Evolutionary conservation across 2,113 vertebrate genomes (phyloP).

Genomic region (Mixornis gularis): DNA sequence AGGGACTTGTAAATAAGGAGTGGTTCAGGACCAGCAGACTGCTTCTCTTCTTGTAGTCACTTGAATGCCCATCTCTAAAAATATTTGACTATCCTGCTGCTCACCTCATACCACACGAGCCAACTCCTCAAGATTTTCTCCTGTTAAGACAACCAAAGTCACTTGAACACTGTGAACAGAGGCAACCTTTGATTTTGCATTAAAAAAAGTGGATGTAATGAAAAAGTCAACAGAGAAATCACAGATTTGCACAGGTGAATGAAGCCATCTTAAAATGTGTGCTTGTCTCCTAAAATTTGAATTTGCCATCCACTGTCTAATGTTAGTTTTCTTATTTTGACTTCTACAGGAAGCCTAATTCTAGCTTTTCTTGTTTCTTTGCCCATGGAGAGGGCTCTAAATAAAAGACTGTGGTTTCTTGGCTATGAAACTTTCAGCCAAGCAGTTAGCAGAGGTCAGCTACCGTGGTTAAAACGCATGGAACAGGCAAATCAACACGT

Average conservation of each 20-base stretch:
- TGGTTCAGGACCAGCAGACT: not conserved
- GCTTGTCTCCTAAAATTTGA: not conserved
- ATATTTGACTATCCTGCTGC: not conserved
- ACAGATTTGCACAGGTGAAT: not conserved
- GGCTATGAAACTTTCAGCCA: not conserved
- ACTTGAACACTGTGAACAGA: not conserved
- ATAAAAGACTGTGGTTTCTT: not conserved
- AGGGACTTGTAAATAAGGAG: not conserved
- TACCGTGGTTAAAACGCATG: not conserved
- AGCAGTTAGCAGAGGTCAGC: not conserved
- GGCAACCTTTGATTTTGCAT: not conserved
- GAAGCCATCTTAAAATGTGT: not conserved
- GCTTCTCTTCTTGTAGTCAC: not conserved
- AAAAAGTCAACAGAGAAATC: not conserved
- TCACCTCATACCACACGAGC: not conserved
- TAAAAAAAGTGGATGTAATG: not conserved
- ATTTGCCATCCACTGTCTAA: not conserved
- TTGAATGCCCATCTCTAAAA: not conserved
- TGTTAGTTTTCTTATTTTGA: slow-evolving; percentile 38
- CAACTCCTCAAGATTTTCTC: not conserved
- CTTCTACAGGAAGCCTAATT: slow-evolving; percentile 3
- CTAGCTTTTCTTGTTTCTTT: not conserved
- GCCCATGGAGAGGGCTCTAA: not conserved
- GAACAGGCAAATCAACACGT: not conserved
- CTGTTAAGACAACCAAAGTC: not conserved